Conservation (phyloP, 2,797 vertebrate species). For the Mus spretus region DNA sequence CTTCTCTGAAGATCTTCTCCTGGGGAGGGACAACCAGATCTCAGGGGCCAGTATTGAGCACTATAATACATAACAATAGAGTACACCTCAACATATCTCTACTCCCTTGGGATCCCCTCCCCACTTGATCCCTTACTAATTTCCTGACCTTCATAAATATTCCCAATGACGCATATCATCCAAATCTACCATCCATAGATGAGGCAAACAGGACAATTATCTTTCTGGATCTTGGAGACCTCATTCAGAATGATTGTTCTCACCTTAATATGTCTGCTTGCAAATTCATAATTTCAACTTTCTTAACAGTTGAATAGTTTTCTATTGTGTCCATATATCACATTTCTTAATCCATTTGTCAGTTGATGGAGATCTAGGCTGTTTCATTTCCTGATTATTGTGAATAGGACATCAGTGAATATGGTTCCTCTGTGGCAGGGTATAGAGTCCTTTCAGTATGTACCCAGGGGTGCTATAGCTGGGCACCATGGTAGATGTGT, state of each 20-base stretch:
- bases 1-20: no score
- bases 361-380: neutral
- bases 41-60: neutral
- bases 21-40: neutral
- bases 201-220: neutral
- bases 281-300: neutral
- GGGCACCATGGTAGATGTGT: no score
- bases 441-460: neutral
- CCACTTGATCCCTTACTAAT: neutral
- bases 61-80: neutral
- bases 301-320: neutral
- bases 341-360: no score
- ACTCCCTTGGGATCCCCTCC: neutral
- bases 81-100: neutral
- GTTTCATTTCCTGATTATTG: neutral
- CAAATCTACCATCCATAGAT: neutral
- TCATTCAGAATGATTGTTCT: neutral
- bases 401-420: neutral
- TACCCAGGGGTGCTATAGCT: neutral
- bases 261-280: neutral
- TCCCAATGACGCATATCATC: neutral
- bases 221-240: neutral
- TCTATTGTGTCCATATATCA: neutral
- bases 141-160: neutral
- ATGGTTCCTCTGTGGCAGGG: neutral